A percentile compares a stretch with the other conserved stretches of the same genome.
phyloP scores from a whole-genome alignment of 1,140 invertebrate genomes.

The Drosophila pachea region DNA sequence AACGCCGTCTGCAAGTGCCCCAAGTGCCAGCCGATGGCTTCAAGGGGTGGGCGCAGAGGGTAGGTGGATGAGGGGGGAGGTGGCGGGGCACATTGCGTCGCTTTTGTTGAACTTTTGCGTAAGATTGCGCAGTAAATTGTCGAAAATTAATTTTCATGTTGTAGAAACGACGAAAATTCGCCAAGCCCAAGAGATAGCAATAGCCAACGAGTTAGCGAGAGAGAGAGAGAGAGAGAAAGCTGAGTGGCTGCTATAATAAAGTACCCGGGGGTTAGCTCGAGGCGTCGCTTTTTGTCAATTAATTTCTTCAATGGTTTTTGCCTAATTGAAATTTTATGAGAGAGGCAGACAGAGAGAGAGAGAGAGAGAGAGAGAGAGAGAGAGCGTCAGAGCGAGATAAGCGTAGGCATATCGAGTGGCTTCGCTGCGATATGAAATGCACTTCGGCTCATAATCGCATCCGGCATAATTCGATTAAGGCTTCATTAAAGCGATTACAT shows the following conservation, averaged over 20 bases:
- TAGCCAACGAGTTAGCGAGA: neutral
- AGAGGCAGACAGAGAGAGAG: neutral
- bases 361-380: neutral
- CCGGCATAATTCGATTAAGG: conserved; percentile 60
- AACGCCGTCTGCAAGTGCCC: neutral
- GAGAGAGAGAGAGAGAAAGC: conserved; percentile 3
- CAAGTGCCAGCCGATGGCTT: too few species aligned
- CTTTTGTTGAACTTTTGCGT: conserved; percentile 77
- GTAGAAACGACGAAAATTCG: conserved; percentile 71
- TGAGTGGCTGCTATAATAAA: conserved; percentile 8
- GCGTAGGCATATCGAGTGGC: too few species aligned
- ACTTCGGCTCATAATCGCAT: conserved; percentile 29
- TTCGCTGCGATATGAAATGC: conserved; percentile 17
- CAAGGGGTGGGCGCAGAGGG: conserved; percentile 1
- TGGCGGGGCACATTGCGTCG: conserved; percentile 32
- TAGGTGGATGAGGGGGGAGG: conserved; percentile 26
- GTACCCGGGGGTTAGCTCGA: conserved; percentile 41
- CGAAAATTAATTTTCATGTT: conserved; percentile 78
- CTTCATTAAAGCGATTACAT: conserved; percentile 69
- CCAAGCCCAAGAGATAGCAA: conserved; percentile 26
- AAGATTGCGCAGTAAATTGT: conserved; percentile 78
- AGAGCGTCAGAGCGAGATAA: too few species aligned
- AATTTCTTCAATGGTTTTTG: conserved; percentile 74
- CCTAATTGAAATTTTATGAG: conserved; percentile 75
- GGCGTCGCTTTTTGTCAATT: conserved; percentile 69